Conservation (phyloP, 2,797 vertebrate genomes). For the Limosa lapponica region DNA sequence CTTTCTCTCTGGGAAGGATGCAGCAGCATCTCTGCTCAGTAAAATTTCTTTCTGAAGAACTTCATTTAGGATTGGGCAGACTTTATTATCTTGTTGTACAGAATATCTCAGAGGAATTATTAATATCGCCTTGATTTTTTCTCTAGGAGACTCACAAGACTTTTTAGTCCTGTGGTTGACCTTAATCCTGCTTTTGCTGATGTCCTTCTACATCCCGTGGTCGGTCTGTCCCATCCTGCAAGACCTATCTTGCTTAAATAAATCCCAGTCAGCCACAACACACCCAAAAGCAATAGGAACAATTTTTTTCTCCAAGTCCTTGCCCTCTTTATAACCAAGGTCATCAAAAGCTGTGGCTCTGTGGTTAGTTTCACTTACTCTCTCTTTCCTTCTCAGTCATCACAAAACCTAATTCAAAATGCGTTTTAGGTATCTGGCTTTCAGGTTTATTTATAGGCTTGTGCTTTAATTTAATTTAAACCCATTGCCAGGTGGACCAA, state of each 20-base stretch:
- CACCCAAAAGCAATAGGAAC: not conserved
- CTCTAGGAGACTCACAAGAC: not conserved
- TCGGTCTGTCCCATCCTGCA: not conserved
- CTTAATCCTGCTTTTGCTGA: not conserved
- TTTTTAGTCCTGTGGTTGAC: not conserved
- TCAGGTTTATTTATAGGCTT: not conserved
- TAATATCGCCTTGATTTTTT: not conserved
- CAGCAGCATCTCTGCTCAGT: not conserved
- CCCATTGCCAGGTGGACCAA: not conserved
- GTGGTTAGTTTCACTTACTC: conserved; percentile 7
- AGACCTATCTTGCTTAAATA: not conserved
- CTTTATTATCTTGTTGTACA: not conserved
- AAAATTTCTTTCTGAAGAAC: not conserved
- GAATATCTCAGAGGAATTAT: not conserved
- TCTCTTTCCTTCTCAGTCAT: not conserved
- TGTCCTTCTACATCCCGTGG: not conserved
- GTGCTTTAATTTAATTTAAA: not conserved
- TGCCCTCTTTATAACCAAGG: conserved; percentile 45
- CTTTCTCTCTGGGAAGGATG: not conserved
- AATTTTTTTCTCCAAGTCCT: not conserved
- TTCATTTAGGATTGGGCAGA: not conserved
- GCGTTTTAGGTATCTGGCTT: not conserved
- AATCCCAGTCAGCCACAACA: not conserved
- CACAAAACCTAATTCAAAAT: not conserved
- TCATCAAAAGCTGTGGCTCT: conserved; percentile 52